Evolutionary conservation across 2,113 vertebrate genomes (phyloP), one percentile per base, ranked within the genome.

Genomic region (Hipposideros armiger): DNA sequence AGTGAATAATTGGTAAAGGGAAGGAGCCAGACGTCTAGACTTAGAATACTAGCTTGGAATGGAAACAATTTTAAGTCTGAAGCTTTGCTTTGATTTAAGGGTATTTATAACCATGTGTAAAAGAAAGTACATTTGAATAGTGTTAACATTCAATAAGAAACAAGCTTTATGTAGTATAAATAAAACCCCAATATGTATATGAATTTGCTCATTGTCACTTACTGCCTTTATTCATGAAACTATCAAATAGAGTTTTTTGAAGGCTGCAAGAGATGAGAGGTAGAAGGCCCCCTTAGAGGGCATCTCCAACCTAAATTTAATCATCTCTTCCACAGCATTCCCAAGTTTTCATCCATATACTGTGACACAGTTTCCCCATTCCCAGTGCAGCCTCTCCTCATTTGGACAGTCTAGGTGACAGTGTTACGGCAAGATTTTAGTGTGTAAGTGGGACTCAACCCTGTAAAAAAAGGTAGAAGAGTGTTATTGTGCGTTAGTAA

Each of bases 111-210:
- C 42, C 62, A 26, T 83, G 28, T 64, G 40, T 69, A 74, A 73
- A 81, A 50, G 47, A 66, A 74, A 83, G 24, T 66, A 67, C 20
- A 58, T 95, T 87, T 83, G 70, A 72, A 73, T n/a, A 83, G 6
- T 89, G 56, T 81, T 86, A 45, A 45, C 40, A 54, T 87, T 91
- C 84, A 94, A 69, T 78, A 45, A 32, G 80, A 94, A 90, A 81
- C 10, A 73, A 77, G 40, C 32, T 91, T 72, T 72, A 60, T 36
- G 16, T 40, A 45, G 8, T 78, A 50, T 42, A 90, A 88, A 83
- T 92, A 77, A 90, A 42, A 77, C 36, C 24, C 11, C 86, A 47
- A 36, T 70, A 56, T 64, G 56, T 78, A 56, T 64, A 64, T 78
- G 36, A 85, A 60, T 67, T 14, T 88, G 54, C 72, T 90, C 50